Base-by-base conservation (phyloP, 2,888 invertebrate species). In the Heliconius hortense region DNA sequence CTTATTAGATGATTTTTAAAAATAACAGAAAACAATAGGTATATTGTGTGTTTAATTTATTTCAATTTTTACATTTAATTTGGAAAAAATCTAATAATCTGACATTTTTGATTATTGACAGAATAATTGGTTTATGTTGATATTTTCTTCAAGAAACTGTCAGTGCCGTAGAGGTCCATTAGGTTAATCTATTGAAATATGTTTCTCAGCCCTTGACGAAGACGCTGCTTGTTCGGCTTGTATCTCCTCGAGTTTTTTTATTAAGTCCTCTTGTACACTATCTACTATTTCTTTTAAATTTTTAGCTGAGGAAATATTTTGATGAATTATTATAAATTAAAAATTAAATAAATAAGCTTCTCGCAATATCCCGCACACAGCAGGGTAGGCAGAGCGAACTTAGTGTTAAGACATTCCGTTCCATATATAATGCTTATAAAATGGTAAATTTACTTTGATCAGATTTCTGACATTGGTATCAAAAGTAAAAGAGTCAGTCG, bases 241-340 rank as follows among this genome's bases (percentile, higher is more conserved):
- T 48, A 91, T 81, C 83, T 91, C 90, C 84, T 91, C 90, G 31
- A 94, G 80, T 81, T 93, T 94, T 78, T 88, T 91, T 39, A 93
- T 83, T 4, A 94, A 82, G 79, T 94, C 94, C 81, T 90, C 89
- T 87, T 93, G 92, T 15, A 94, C 93, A 76, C 93, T 94, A 78
- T 91, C 90, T 1, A 93, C 89, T 59, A 94, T 93, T 85, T 93
- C 93, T 84, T 91, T 93, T 13, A 94, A 83, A 77, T 90, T 94
- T 84, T 89, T 92, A 24, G 94, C 94, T 94, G 82, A n/a, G 4
- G 87, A 88, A 8, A 77, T 70, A 31, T 18, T 60, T 60, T 60
- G 26, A 60, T 4, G 2, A n/a, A 56, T 13, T 43, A 15, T 43
- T 43, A 15, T 43, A 15, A 43, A 53, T 35, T 10, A 35, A 10